Evolutionary conservation across 1,140 invertebrate species (phyloP), one percentile per base, ranked within the genome.

Genomic region (Thereuonema tuberculata): DNA sequence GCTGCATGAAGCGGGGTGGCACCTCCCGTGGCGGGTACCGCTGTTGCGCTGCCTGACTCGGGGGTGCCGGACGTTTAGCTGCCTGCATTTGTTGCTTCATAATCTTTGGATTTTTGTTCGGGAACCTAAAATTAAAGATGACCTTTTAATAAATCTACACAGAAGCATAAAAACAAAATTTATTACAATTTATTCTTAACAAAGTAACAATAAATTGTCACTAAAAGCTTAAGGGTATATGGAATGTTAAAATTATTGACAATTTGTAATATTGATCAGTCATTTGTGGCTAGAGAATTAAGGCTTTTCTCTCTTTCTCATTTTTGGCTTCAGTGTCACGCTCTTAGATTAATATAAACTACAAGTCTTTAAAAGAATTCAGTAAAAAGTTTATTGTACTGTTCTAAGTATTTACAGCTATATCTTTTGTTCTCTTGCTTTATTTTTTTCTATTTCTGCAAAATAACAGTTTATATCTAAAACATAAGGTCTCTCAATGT

Each of bases 1-100:
- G 58, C 46, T 58, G 60, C 56, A 56, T 57, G 48, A 63, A 63
- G n/a, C 62, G 54, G n/a, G 62, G 62, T 14, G 60, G 62, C 26
- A 63, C 58, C 54, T 63, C 52, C n/a, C 52, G 31, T 20, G 61
- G 57, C 24, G 61, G 58, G 52, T 62, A 60, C 17, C 50, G 57
- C 47, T 53, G 57, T 27, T 59, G 61, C 25, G 59, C 17, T 54
- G 50, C 50, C 59, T 56, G 28, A 17, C 50, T 29, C 14, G 59
- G 21, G 25, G 59, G 20, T 25, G 56, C 50, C 23, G 59, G 59
- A 54, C 59, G 59, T 60, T 60, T 60, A 60, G 59, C 49, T 53
- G 49, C 59, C 59, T 60, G 59, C 14, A 53, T 2, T 60, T 60
- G 59, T 46, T 60, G 59, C 59, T 60, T 60, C 59, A 60, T 60